Conservation (phyloP, 1,140 invertebrate species). For the Leptonema lineaticorne region DNA sequence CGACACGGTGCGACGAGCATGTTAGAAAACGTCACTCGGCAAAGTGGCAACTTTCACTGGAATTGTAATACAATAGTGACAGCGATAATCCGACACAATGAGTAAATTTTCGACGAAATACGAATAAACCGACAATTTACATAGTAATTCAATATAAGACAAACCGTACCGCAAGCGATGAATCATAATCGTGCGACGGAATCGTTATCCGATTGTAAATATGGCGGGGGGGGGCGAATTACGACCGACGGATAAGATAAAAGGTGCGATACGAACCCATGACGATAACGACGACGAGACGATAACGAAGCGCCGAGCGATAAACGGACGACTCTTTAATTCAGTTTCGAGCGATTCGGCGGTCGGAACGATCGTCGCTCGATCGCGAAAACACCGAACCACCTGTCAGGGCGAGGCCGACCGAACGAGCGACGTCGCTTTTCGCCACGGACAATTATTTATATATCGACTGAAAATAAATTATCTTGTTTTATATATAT, state of each 20-base stretch:
- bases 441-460: background rate
- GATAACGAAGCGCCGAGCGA: background rate
- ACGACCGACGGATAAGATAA: background rate
- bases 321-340: background rate
- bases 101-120: background rate
- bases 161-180: too few relatives aligned
- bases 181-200: background rate
- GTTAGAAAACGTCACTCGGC: background rate
- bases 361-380: background rate
- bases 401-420: background rate
- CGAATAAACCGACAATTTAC: background rate
- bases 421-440: background rate
- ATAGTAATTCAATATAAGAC: too few relatives aligned
- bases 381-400: background rate
- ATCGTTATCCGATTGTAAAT: too few relatives aligned
- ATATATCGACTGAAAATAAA: background rate
- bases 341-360: background rate
- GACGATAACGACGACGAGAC: background rate
- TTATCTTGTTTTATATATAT: background rate
- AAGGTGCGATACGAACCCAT: background rate
- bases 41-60: background rate
- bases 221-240: background rate
- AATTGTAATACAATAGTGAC: background rate
- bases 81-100: background rate
- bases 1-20: background rate